Evolutionary conservation across 2,797 vertebrate genomes (phyloP), one percentile per base, ranked within the genome.

Genomic region (Cuniculus paca): DNA sequence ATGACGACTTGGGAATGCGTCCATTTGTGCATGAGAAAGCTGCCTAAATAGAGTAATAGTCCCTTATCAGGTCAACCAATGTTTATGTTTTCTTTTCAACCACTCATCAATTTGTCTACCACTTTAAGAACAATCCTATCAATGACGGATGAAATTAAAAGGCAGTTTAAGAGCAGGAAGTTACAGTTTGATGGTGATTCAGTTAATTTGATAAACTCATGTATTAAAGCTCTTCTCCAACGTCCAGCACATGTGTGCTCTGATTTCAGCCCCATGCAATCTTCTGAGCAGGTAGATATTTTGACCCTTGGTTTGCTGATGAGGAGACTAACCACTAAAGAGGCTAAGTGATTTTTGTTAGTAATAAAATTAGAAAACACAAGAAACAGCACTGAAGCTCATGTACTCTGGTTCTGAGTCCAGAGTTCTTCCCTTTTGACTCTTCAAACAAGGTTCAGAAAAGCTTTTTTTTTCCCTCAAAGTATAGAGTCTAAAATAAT

Each of bases 381-480:
- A 83, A 8, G 2, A 78, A 78, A 56, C 2, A 45, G 72, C 34
- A 74, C 5, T 61, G 60, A 77, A 81, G 86, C 28, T 42, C 56
- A 20, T 58, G 58, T 58, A 4, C 20, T 63, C 14, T 72, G 22
- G 48, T 45, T 88, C 45, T 3, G 12, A 42, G 10, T 65, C 31
- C 26, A 65, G 54, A 92, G 7, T n/a, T 87, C n/a, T 52, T 87
- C 17, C 45, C 3, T 56, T 7, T 93, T 48, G 42, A 24, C 39
- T 65, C 34, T 91, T 77, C 58, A 60, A 94, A 60, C 75, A 68
- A 83, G 8, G 4, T 65, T 72, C 50, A 90, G 11, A 96, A 72
- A 36, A 48, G 0, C 42, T 16, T 54, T 86, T 89, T 45, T 17
- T 54, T 54, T 54, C 5, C 17, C 10, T 12, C 0, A 2, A 82